Base-by-base conservation (phyloP, 2,888 invertebrate species). In the Trichogramma evanescens region DNA sequence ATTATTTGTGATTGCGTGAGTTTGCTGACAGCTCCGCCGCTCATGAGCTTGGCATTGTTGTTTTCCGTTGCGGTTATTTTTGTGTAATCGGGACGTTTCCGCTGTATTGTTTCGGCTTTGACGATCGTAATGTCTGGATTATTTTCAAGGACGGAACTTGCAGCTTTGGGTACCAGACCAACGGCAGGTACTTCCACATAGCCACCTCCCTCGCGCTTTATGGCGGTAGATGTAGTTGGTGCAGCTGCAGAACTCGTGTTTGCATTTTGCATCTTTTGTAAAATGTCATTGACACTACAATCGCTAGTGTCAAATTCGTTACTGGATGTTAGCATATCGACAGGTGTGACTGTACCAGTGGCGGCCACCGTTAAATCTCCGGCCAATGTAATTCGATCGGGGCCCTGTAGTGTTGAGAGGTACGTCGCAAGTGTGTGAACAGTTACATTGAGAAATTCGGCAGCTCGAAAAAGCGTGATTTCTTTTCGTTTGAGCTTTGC, bases 351-450 rank as follows among this genome's bases (percentile, higher is more conserved):
- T 4, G 46, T 64, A 9, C 69, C 66, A 39, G 74, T 67, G 46
- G 74, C 72, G 5, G 71, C 69, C 43, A 70, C 73, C 63, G 75
- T 77, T 46, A 80, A 72, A 62, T 79, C 80, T n/a, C 78, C 74
- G n/a, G 78, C 77, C 13, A 78, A 69, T 40, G 81, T 81, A 58
- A 76, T 78, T 58, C 79, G 77, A 65, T 83, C 82, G 41, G 81
- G 72, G 48, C 81, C 82, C 60, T 83, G 81, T 67, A 84, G 78
- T 50, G 85, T 84, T 66, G 85, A 82, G 66, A 85, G 73, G 72
- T 89, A 89, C 41, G 88, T 88, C 4, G 89, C 87, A 54, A 90
- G 79, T 64, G 88, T 88, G 67, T 86, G 85, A 61, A 88, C 87
- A 64, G 88, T 87, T 55, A 90, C 89, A 67, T 89, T 89, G 43